Base-by-base conservation (phyloP, 2,797 vertebrate genomes). In the Brachymystax lenok region DNA sequence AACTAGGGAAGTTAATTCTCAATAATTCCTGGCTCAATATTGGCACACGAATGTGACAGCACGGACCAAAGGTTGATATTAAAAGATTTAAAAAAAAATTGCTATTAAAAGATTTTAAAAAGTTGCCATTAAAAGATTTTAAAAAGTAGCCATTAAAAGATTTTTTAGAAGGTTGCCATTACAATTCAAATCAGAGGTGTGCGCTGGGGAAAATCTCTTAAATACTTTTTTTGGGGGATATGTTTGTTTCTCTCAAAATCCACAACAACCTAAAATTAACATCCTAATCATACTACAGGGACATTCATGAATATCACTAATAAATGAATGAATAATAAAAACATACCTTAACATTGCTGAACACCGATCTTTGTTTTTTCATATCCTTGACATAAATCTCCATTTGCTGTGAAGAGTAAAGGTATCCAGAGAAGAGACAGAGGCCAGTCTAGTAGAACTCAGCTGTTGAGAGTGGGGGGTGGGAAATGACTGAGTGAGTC, bases 281-380 rank as follows among this genome's bases (percentile, higher is more conserved):
- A 30, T 30, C 28, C 28, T 66, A 14, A 28, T 14, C 63, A 66
- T 5, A 28, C 63, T 13, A 27, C 6, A 5, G 24, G 1, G 7
- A 51, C 12, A 52, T 68, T 61, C 19, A 59, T 52, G 3, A 21
- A 68, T 19, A 40, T 50, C 40, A 3, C 59, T 30, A 61, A 50
- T 33, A 46, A 64, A n/a, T 2, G 6, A 51, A 70, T 24, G 12
- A 50, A 76, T 28, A 52, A 71, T 14, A 21, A 72, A 27, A 56
- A 24, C 40, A 61, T 91, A 95, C 94, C 94, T 95, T 95, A 3
- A 95, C 88, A 88, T 83, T 93, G 86, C 73, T 79, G 82, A 88
- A 81, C 2, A 73, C 0, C 0, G 79, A 76, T 74, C 83, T 79
- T 0, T 79, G 52, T 54, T 74, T 90, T 78, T 81, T 92, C 77